A percentile compares a stretch with the other conserved stretches of the same genome.
These are phyloP conservation scores for Oceanodroma tethys DNA, from an alignment of 2,113 vertebrate species.

Conservation along the genomic window DNA sequence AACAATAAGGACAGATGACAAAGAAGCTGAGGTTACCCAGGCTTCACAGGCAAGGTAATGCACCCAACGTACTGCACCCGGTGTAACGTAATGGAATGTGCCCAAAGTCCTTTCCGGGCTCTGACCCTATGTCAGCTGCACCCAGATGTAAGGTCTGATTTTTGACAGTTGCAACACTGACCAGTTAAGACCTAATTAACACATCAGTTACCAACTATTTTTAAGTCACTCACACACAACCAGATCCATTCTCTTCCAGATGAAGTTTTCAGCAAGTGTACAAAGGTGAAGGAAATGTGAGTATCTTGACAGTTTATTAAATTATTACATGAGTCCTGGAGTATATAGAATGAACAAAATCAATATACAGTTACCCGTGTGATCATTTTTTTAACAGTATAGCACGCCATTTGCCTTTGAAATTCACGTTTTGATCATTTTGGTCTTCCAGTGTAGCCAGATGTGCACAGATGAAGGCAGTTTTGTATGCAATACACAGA, in stretches of 20 bases:
- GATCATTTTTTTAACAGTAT: neutral
- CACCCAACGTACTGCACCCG: fast-evolving
- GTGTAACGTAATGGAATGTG: neutral
- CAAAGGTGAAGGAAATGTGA: slow-evolving; percentile 76
- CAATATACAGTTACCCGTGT: neutral
- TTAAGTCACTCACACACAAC: slow-evolving; percentile 77
- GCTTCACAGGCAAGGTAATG: neutral
- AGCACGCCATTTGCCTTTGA: neutral
- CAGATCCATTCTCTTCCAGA: slow-evolving; percentile 71
- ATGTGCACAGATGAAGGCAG: neutral
- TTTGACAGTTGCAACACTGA: neutral
- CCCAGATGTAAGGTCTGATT: neutral
- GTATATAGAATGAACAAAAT: neutral
- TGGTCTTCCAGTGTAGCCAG: neutral
- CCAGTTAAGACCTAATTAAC: neutral
- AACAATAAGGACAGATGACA: neutral
- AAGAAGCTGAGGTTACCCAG: neutral
- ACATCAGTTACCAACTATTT: neutral
- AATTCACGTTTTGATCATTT: neutral
- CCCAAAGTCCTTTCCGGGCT: neutral
- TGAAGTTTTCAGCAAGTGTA: slow-evolving; percentile 72
- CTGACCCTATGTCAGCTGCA: neutral
- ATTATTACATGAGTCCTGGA: neutral
- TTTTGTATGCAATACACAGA: neutral
- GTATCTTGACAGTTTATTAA: slow-evolving; percentile 7